Evolutionary conservation across 2,113 vertebrate species (phyloP).

Genomic region (Sterrhoptilus dennistouni): DNA sequence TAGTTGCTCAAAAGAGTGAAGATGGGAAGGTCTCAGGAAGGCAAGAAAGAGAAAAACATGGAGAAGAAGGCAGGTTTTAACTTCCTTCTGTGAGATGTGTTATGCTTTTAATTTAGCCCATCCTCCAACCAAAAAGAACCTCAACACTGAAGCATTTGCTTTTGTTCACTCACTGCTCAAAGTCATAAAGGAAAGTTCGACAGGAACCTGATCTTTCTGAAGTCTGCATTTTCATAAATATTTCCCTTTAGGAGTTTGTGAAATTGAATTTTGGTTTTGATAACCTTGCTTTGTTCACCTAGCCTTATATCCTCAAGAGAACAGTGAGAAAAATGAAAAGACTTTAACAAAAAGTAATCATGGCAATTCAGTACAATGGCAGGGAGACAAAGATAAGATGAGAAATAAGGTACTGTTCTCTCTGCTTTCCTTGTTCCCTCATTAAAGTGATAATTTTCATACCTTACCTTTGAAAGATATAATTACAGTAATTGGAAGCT

Average conservation of each 20-base stretch:
- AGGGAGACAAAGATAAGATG: constrained; percentile 66
- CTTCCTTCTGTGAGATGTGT: neutral
- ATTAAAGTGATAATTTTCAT: constrained; percentile 50
- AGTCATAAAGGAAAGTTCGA: neutral
- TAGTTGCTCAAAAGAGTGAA: neutral
- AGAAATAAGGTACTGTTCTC: constrained; percentile 45
- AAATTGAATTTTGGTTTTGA: constrained; percentile 53
- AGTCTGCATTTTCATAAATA: constrained; percentile 41
- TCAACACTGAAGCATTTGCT: neutral
- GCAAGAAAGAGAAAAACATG: neutral
- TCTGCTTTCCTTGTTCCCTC: constrained; percentile 42
- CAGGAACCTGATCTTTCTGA: constrained; percentile 21
- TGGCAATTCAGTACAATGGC: constrained; percentile 51
- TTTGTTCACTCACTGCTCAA: neutral
- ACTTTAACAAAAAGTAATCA: constrained; percentile 59
- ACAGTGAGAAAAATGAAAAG: constrained; percentile 39
- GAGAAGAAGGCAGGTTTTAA: neutral
- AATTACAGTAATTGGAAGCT: constrained; percentile 74
- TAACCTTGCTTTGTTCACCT: constrained; percentile 56
- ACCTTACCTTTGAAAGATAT: constrained; percentile 68
- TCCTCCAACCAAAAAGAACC: neutral
- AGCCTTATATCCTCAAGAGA: constrained; percentile 17
- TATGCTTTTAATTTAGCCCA: neutral
- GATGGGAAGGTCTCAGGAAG: neutral
- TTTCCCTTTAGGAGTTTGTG: constrained; percentile 37